Conservation (phyloP, 2,888 invertebrate genomes). For the Stenodema calcarata region DNA sequence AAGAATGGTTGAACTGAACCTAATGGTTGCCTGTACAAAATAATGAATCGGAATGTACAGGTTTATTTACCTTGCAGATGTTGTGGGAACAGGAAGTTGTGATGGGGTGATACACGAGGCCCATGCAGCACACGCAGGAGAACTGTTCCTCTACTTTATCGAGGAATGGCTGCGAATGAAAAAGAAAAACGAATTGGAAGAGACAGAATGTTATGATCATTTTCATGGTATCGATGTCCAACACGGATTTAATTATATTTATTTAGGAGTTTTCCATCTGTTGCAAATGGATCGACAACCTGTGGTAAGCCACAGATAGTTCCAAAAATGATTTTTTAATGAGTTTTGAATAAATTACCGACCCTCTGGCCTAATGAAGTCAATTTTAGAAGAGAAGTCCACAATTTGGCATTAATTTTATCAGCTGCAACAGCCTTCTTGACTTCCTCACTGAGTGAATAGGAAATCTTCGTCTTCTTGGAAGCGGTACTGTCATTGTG, state of each 20-base stretch:
- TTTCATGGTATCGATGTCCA: too few species aligned
- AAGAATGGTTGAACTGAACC: too few species aligned
- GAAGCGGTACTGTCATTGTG: slow-evolving; percentile 50
- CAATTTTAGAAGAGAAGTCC: slow-evolving; percentile 69
- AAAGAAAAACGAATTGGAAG: slow-evolving; percentile 42
- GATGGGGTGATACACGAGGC: slow-evolving; percentile 72
- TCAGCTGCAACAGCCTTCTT: slow-evolving; percentile 67
- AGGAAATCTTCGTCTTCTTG: slow-evolving; percentile 61
- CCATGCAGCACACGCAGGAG: slow-evolving; percentile 81
- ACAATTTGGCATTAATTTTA: slow-evolving; percentile 69
- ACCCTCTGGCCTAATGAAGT: slow-evolving; percentile 65
- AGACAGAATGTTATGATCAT: neutral
- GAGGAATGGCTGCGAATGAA: slow-evolving; percentile 66
- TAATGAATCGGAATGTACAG: too few species aligned
- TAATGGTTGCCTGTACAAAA: too few species aligned
- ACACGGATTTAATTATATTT: too few species aligned
- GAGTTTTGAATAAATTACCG: too few species aligned
- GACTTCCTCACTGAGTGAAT: slow-evolving; percentile 62
- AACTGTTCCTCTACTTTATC: slow-evolving; percentile 71
- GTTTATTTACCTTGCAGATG: slow-evolving; percentile 69
- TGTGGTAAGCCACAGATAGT: too few species aligned
- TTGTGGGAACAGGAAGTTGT: slow-evolving; percentile 79
- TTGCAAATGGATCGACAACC: too few species aligned
- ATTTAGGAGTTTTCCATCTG: too few species aligned
- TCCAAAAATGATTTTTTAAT: too few species aligned